phyloP scores from a whole-genome alignment of 1,140 invertebrate species.

The Hylaeus anthracinus region DNA sequence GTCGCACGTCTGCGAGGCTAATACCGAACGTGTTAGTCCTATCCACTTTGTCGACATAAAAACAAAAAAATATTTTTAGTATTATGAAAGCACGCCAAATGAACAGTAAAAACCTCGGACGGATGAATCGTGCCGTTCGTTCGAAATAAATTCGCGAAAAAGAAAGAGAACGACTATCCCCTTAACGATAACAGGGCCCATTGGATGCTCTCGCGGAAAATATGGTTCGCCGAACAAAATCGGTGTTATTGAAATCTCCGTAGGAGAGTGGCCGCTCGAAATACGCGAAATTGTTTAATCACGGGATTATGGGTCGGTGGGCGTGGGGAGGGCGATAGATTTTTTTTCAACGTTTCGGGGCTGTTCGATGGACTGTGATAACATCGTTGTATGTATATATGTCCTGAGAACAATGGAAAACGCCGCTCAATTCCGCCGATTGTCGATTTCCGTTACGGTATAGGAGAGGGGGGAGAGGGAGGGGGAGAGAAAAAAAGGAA shows the following conservation, averaged over 20 bases:
- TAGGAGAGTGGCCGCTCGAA: background rate
- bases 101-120: too few relatives aligned
- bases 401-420: background rate
- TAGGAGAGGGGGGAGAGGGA: background rate
- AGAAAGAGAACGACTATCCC: too few relatives aligned
- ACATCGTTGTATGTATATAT: background rate
- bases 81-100: too few relatives aligned
- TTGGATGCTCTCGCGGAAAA: background rate
- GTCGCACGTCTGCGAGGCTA: too few relatives aligned
- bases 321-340: background rate
- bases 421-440: background rate
- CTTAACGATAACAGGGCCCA: background rate
- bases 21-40: too few relatives aligned
- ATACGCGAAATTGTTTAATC: constrained; percentile 4
- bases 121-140: too few relatives aligned
- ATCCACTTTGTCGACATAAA: too few relatives aligned
- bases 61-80: too few relatives aligned
- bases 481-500: background rate
- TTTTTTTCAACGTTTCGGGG: background rate
- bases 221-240: background rate
- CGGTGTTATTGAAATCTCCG: background rate
- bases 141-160: too few relatives aligned
- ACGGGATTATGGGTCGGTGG: background rate
- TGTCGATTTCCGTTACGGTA: background rate
- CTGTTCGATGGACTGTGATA: constrained; percentile 8